Percentiles rank a stretch among this genome's conserved stretches.
Conservation (phyloP, 2,888 invertebrate species). For the Blastobasis lacticolella region DNA sequence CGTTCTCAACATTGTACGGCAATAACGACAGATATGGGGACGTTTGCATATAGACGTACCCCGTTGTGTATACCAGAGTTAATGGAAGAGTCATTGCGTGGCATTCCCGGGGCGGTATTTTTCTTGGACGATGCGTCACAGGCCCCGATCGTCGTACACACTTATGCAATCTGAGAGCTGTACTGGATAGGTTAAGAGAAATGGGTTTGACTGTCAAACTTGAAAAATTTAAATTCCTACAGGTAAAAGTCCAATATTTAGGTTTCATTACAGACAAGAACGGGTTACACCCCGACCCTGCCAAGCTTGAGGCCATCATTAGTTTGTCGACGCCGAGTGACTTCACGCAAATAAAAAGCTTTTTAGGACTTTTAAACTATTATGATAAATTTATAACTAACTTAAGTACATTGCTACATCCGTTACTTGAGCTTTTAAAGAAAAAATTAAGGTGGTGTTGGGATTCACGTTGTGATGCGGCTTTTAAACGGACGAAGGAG, state of each 20-base stretch:
- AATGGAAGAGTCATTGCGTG: conserved; percentile 1
- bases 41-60: conserved; percentile 15
- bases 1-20: conserved; percentile 15
- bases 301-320: conserved; percentile 10
- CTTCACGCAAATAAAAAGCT: conserved; percentile 13
- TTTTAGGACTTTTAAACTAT: conserved; percentile 15
- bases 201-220: conserved; percentile 12
- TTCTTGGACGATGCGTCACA: conserved; percentile 13
- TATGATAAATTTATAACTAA: conserved; percentile 17
- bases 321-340: conserved; percentile 9
- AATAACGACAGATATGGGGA: conserved; percentile 4
- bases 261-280: conserved; percentile 13
- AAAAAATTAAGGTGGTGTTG: conserved; percentile 2
- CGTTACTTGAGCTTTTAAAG: conserved; percentile 12
- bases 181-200: conserved; percentile 6
- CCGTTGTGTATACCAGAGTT: conserved; percentile 16
- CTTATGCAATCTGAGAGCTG: conserved; percentile 5
- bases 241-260: conserved; percentile 12
- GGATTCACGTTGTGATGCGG: background rate
- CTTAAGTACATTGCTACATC: conserved; percentile 10
- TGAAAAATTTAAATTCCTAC: background rate
- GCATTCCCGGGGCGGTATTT: conserved; percentile 2
- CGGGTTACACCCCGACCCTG: conserved; percentile 9
- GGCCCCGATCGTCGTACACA: conserved; percentile 1
- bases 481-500: conserved; percentile 5